Evolutionary conservation across 1,140 invertebrate genomes (phyloP).

Genomic region (Caenorhabditis latens): DNA sequence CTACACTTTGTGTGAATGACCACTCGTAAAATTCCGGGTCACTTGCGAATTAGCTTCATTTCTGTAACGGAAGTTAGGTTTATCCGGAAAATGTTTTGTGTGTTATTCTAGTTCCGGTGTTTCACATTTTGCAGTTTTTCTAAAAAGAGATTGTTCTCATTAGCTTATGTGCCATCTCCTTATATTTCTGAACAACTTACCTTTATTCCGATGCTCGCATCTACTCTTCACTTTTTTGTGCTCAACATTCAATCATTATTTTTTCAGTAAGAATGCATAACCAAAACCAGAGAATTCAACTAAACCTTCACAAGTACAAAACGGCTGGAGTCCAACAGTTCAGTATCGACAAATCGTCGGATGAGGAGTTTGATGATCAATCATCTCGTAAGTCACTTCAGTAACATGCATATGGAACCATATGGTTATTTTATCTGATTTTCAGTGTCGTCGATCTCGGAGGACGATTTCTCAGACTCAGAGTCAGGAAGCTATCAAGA

Average conservation of each 20-base stretch:
- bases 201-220: not conserved
- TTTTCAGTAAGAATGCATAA: not conserved
- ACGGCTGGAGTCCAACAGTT: slow-evolving; percentile 34
- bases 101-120: not conserved
- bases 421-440: slow-evolving; percentile 1
- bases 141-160: too few species aligned
- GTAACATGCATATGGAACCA: not conserved
- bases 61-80: not conserved
- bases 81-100: not conserved
- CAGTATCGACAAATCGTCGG: slow-evolving; percentile 22
- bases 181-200: too few species aligned
- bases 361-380: slow-evolving; percentile 31
- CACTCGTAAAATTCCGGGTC: slow-evolving; percentile 15
- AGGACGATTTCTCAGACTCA: slow-evolving; percentile 20
- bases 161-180: too few species aligned
- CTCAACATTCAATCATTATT: not conserved
- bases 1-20: not conserved
- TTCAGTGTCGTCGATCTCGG: slow-evolving; percentile 27
- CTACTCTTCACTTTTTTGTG: not conserved
- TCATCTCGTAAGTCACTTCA: slow-evolving; percentile 18
- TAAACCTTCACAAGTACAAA: slow-evolving; percentile 33
- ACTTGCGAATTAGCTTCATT: not conserved
- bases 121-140: too few species aligned
- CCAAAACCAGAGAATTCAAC: slow-evolving; percentile 27
- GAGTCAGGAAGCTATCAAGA: slow-evolving; percentile 43